These are phyloP conservation scores for Bucorvus abyssinicus DNA, from an alignment of 2,797 vertebrate species.

Conservation along the genomic window DNA sequence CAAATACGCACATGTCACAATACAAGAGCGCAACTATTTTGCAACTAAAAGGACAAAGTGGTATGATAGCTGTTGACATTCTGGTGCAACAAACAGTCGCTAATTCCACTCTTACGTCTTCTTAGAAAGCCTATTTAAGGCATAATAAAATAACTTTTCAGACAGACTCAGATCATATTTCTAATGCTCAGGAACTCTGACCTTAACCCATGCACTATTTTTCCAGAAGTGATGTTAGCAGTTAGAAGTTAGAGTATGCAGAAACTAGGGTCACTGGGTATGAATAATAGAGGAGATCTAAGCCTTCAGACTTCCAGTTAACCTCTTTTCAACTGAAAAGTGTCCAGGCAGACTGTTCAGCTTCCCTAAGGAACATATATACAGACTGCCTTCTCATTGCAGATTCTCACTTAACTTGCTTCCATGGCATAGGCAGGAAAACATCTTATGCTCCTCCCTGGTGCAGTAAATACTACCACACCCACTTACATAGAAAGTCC, in stretches of 20 bases:
- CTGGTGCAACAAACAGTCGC: background rate
- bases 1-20: accelerated
- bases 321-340: background rate
- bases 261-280: background rate
- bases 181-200: background rate
- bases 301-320: background rate
- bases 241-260: background rate
- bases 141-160: background rate
- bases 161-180: background rate
- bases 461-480: background rate
- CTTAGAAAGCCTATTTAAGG: background rate
- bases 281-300: background rate
- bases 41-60: background rate
- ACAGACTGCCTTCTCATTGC: background rate
- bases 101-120: background rate
- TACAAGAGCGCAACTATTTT: background rate
- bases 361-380: background rate
- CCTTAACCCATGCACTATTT: background rate
- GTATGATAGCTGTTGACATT: background rate
- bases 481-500: background rate
- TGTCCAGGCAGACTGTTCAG: background rate
- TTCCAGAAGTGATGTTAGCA: background rate
- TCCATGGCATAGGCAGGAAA: background rate
- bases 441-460: background rate
- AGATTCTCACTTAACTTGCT: background rate